Evolutionary conservation across 2,113 vertebrate genomes (phyloP).

Genomic region (Myrmecobius fasciatus): DNA sequence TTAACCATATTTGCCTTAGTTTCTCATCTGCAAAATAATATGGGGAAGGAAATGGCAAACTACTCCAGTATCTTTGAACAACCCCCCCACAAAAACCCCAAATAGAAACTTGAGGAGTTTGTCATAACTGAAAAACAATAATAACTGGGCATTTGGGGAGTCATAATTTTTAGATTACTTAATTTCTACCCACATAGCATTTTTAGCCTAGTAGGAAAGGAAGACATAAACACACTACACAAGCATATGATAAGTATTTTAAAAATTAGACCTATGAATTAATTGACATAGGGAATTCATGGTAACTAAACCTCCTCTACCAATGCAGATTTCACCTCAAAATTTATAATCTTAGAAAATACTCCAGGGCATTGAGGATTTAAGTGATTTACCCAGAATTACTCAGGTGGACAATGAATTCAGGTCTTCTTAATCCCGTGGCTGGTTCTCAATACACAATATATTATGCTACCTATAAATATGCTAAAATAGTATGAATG

Average conservation of each 20-base stretch:
- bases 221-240: neutral
- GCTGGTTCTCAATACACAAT: neutral
- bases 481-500: neutral
- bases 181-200: neutral
- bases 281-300: neutral
- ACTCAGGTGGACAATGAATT: neutral
- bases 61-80: neutral
- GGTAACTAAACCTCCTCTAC: neutral
- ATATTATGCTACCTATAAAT: neutral
- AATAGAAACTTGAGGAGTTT: neutral
- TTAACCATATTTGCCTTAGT: neutral
- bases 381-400: neutral
- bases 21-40: neutral
- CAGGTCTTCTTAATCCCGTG: neutral
- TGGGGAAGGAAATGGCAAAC: neutral
- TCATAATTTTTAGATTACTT: neutral
- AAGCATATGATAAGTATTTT: neutral
- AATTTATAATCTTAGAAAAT: neutral
- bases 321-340: neutral
- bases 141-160: neutral
- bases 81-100: neutral
- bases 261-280: neutral
- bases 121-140: neutral
- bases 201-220: neutral
- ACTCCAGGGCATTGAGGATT: neutral